These are phyloP conservation scores for Haliclona indistincta DNA, from an alignment of 37 sponge, comb jelly and placozoan species.

Conservation along the genomic window DNA sequence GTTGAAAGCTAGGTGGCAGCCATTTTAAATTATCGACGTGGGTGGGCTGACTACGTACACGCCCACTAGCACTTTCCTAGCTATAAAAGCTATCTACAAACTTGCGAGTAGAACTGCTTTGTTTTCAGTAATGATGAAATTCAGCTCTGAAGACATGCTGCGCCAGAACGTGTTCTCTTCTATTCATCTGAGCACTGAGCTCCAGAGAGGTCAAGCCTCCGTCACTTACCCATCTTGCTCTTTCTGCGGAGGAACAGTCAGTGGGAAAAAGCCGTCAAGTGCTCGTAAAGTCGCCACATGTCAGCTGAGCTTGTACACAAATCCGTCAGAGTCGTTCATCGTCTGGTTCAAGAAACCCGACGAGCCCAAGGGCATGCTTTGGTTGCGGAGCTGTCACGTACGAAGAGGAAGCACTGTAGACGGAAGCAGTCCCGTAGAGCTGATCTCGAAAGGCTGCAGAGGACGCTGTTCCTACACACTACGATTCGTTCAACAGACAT, in stretches of 20 bases:
- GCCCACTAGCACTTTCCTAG: too few species aligned
- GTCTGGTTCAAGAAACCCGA: conserved; percentile 72
- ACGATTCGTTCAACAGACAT: conserved; percentile 14
- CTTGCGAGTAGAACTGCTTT: too few species aligned
- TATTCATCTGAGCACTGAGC: conserved; percentile 56
- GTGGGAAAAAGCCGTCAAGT: conserved; percentile 21
- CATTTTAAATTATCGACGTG: too few species aligned
- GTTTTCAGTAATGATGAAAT: too few species aligned
- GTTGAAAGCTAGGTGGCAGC: too few species aligned
- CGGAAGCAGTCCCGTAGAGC: conserved; percentile 30
- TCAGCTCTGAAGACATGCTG: conserved; percentile 34
- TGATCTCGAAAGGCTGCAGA: conserved; percentile 58
- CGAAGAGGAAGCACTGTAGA: conserved; percentile 12
- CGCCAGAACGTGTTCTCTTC: conserved; percentile 74
- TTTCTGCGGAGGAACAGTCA: conserved; percentile 31
- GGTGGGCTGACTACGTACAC: too few species aligned
- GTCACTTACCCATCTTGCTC: conserved; percentile 57
- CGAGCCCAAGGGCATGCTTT: conserved; percentile 69
- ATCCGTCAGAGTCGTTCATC: conserved; percentile 63
- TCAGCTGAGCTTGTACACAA: conserved; percentile 63
- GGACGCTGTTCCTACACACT: conserved; percentile 66
- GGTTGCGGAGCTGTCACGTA: conserved; percentile 55
- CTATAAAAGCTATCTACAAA: too few species aligned
- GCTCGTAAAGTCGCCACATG: conserved; percentile 50
- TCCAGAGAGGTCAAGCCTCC: conserved; percentile 37